Conservation (phyloP, 2,113 vertebrate genomes). For the Trogon surrucura region DNA sequence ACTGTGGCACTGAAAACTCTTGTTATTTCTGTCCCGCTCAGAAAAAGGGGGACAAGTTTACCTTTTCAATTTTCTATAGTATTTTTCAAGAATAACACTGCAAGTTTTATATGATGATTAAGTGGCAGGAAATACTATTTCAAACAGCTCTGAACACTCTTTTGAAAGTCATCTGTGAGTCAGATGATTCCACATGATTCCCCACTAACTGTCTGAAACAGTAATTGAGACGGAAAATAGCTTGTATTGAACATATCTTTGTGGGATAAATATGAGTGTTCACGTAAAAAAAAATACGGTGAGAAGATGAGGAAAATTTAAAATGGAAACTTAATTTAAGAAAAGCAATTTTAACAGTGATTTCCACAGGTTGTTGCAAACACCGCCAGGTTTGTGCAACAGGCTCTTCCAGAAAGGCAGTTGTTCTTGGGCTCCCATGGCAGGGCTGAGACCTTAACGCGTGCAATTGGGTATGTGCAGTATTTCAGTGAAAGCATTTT, state of each 20-base stretch:
- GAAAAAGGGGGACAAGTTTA: accelerated
- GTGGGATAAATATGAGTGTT: neutral
- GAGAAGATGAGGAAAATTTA: neutral
- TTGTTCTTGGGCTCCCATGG: neutral
- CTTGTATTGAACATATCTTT: neutral
- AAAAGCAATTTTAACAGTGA: neutral
- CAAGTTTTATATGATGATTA: neutral
- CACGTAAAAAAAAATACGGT: neutral
- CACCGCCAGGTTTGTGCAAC: neutral
- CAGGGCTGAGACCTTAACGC: neutral
- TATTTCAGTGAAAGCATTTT: neutral
- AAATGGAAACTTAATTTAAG: neutral
- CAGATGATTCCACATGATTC: constrained; percentile 18
- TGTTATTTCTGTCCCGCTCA: neutral
- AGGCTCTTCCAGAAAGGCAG: neutral
- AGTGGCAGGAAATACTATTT: neutral
- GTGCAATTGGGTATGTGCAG: neutral
- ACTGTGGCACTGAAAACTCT: neutral
- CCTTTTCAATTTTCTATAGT: neutral
- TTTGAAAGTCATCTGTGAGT: neutral
- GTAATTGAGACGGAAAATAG: neutral
- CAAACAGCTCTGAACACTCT: neutral
- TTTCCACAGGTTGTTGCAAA: neutral
- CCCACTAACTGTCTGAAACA: neutral
- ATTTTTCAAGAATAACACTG: neutral